These are phyloP conservation scores for Gryllus bimaculatus DNA, from an alignment of 1,140 invertebrate genomes.

Conservation along the genomic window DNA sequence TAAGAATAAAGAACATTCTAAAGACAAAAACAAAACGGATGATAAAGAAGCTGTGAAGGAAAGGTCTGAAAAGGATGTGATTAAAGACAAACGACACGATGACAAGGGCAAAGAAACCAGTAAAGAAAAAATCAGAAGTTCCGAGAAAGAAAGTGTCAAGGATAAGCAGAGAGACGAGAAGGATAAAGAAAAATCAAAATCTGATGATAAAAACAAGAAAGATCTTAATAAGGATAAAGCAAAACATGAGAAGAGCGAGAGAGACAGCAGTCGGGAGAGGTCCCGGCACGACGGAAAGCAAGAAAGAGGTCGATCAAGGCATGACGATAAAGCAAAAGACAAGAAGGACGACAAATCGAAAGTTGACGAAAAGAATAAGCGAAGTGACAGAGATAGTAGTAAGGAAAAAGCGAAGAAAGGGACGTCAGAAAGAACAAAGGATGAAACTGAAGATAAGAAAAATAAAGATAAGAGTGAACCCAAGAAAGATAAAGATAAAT, in stretches of 20 bases:
- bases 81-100: neutral
- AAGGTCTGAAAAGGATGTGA: neutral
- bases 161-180: slow-evolving; percentile 11
- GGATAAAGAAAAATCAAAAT: slow-evolving; percentile 16
- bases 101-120: neutral
- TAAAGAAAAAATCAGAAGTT: slow-evolving; percentile 4
- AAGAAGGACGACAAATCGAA: slow-evolving; percentile 7
- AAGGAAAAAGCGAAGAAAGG: slow-evolving; percentile 2
- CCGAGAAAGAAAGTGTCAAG: slow-evolving; percentile 12
- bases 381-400: neutral
- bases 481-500: slow-evolving; percentile 13
- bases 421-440: slow-evolving; percentile 4
- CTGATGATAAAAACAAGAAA: slow-evolving; percentile 15
- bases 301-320: neutral
- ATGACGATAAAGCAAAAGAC: neutral
- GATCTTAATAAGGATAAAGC: slow-evolving; percentile 12
- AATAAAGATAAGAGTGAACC: slow-evolving; percentile 14
- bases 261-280: neutral
- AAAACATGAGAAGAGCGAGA: slow-evolving; percentile 6
- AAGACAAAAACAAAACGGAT: slow-evolving; percentile 12
- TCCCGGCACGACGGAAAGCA: neutral
- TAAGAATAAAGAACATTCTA: slow-evolving; percentile 12
- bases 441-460: slow-evolving; percentile 10
- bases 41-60: slow-evolving; percentile 3
- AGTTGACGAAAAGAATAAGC: neutral